phyloP scores from a whole-genome alignment of 2,888 invertebrate species.

The Cosmopolites sordidus region DNA sequence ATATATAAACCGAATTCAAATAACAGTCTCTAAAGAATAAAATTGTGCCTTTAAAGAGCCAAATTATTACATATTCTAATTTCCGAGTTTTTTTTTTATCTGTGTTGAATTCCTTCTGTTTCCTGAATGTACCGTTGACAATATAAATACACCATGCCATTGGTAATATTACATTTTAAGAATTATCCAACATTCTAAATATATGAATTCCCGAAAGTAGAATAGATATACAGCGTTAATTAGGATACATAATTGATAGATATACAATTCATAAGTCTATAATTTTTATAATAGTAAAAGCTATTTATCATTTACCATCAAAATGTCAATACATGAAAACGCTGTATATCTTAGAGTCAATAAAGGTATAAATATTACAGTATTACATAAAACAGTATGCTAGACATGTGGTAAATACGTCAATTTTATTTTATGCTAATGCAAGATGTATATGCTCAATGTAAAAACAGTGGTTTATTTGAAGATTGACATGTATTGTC shows the following conservation, averaged over 20 bases:
- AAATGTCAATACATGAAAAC: not conserved
- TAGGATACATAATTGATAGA: too few relatives aligned
- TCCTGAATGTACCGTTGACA: slow-evolving; percentile 12
- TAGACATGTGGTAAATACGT: slow-evolving; percentile 9
- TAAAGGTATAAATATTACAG: slow-evolving; percentile 5
- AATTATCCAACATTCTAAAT: slow-evolving; percentile 3
- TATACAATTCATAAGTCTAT: too few relatives aligned
- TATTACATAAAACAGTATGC: slow-evolving; percentile 6
- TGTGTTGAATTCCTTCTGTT: not conserved
- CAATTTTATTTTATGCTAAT: slow-evolving; percentile 10
- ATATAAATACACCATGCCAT: slow-evolving; percentile 15
- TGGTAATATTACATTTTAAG: not conserved
- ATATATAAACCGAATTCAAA: slow-evolving; percentile 7
- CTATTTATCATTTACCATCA: too few relatives aligned
- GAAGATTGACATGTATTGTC: slow-evolving; percentile 1
- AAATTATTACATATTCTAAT: slow-evolving; percentile 4
- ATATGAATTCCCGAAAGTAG: not conserved
- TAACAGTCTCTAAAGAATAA: slow-evolving; percentile 8
- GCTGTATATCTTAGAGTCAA: not conserved
- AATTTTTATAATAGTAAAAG: too few relatives aligned
- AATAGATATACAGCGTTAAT: slow-evolving; percentile 1
- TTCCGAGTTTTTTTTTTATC: not conserved
- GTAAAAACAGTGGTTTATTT: not conserved
- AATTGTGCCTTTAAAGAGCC: slow-evolving; percentile 16
- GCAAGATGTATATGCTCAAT: slow-evolving; percentile 10